These are phyloP conservation scores for Gisinianus flammeolus DNA, from an alignment of 2,888 invertebrate genomes.

Conservation along the genomic window DNA sequence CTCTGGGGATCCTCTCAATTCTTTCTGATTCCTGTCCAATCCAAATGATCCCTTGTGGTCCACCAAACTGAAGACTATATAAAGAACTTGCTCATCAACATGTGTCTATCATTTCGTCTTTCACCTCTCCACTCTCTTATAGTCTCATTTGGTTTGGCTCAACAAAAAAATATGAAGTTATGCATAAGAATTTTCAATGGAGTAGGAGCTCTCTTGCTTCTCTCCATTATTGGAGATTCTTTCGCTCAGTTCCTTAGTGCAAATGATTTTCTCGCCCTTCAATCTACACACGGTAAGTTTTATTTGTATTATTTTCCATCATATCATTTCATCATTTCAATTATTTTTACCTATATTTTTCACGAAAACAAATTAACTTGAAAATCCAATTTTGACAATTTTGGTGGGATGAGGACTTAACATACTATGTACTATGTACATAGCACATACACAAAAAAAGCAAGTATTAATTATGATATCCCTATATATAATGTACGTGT, in stretches of 20 bases:
- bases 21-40: not conserved
- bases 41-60: not conserved
- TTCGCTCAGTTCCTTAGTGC: not conserved
- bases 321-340: too few relatives aligned
- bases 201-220: not conserved
- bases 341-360: too few relatives aligned
- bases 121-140: not conserved
- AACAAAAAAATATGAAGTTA: slow-evolving; percentile 1
- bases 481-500: not conserved
- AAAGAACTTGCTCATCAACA: not conserved
- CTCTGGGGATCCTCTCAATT: not conserved
- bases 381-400: too few relatives aligned
- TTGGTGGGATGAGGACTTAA: too few relatives aligned
- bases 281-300: not conserved
- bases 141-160: not conserved
- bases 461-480: too few relatives aligned
- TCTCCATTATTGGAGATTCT: not conserved
- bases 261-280: not conserved
- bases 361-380: too few relatives aligned
- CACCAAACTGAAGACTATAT: not conserved
- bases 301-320: too few relatives aligned
- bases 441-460: too few relatives aligned
- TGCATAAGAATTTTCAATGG: not conserved
- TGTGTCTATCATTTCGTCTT: not conserved
- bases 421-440: too few relatives aligned